Evolutionary conservation across 2,113 vertebrate species (phyloP).

Genomic region (Nanorana parkeri): DNA sequence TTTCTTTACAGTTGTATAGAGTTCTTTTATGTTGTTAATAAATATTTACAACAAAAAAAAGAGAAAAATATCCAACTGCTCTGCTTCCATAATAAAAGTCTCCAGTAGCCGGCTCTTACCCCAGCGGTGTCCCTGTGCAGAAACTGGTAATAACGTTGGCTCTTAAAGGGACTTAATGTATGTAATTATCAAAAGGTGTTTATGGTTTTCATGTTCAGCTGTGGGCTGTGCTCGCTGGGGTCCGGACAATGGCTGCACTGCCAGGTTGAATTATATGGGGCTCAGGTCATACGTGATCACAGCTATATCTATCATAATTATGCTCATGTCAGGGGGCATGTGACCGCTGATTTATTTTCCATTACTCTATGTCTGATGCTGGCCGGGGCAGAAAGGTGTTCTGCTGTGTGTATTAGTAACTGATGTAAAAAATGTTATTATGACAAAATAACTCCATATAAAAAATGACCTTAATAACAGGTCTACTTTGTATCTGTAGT

Average conservation of each 20-base stretch:
- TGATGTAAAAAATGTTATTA: background rate
- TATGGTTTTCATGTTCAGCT: constrained; percentile 3
- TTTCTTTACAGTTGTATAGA: background rate
- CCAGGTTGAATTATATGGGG: constrained; percentile 10
- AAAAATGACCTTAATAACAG: background rate
- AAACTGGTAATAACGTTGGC: background rate
- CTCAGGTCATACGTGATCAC: background rate
- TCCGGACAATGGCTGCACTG: background rate
- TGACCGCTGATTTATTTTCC: constrained; percentile 21
- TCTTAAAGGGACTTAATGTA: background rate
- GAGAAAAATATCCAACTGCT: background rate
- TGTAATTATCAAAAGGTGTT: constrained; percentile 7
- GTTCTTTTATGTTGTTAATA: background rate
- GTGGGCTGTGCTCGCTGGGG: background rate
- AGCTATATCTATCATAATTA: constrained; percentile 41
- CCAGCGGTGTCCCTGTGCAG: background rate
- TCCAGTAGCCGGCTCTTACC: background rate
- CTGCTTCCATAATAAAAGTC: background rate
- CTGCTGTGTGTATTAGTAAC: background rate
- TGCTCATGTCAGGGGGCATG: background rate
- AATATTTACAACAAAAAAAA: background rate
- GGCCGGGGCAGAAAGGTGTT: background rate
- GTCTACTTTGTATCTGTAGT: background rate
- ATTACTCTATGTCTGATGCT: background rate
- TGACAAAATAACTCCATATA: background rate